Evolutionary conservation across 2,113 vertebrate genomes (phyloP).

Genomic region (Toxotes jaculatrix): DNA sequence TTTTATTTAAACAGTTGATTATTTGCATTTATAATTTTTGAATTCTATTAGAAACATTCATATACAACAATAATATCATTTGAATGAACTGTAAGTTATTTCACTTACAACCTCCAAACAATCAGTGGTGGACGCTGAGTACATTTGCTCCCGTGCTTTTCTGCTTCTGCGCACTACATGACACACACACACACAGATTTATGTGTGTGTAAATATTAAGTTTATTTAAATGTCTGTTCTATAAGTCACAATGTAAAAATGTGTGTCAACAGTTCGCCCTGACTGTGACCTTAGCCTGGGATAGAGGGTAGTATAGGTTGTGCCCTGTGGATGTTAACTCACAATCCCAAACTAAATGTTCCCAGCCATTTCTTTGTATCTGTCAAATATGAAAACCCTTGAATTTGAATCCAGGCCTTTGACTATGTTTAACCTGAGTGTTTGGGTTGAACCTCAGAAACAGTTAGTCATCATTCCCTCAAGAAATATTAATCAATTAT

Average conservation of each 20-base stretch:
- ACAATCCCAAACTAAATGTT: slow-evolving; percentile 47
- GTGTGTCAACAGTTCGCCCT: slow-evolving; percentile 3
- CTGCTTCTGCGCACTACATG: not conserved
- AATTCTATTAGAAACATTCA: slow-evolving; percentile 3
- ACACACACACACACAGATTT: too few species aligned
- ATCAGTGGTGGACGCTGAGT: not conserved
- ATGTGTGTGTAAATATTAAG: not conserved
- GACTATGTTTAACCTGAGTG: slow-evolving; percentile 76
- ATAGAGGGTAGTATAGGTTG: slow-evolving; percentile 24
- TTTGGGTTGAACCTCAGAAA: slow-evolving; percentile 80
- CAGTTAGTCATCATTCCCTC: slow-evolving; percentile 86
- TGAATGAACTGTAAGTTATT: not conserved
- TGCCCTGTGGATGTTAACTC: slow-evolving; percentile 31
- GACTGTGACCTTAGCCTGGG: slow-evolving; percentile 45
- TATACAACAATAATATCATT: not conserved
- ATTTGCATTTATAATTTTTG: slow-evolving; percentile 40
- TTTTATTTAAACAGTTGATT: slow-evolving; percentile 20
- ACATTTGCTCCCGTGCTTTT: not conserved
- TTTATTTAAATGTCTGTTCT: not conserved
- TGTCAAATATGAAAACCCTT: slow-evolving; percentile 56
- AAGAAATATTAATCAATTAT: slow-evolving; percentile 89
- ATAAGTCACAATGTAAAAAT: slow-evolving; percentile 4
- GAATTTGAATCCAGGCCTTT: slow-evolving; percentile 65
- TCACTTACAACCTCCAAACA: not conserved
- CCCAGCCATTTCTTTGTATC: slow-evolving; percentile 46